Evolutionary conservation across 2,113 vertebrate genomes (phyloP), one percentile per base, ranked within the genome.

Genomic region (Gymnobelideus leadbeateri): DNA sequence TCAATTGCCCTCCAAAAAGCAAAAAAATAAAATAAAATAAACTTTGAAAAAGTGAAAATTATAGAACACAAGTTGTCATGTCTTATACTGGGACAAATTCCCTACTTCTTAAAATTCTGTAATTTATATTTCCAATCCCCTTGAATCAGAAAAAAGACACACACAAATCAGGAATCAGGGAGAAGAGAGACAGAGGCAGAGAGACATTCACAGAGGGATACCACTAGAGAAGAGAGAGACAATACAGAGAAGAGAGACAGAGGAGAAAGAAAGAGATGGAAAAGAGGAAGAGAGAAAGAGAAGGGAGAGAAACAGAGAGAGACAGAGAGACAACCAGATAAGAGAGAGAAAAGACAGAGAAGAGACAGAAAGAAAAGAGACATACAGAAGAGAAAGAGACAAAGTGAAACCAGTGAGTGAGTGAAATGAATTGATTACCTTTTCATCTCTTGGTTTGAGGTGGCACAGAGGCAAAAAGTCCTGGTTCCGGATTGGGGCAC

Each of bases 371-470:
- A 68, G 31, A 68, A 4, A 31, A 14, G 57, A 68, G 8, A 61
- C 9, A 61, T 61, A 57, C 28, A 37, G 16, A 68, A 37, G 57
- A 31, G 26, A n/a, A 14, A 68, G 61, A 8, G 57, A 68, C 23
- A 91, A 89, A 94, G 28, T 10, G 37, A 92, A 96, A 11, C 0
- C 10, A 0, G 0, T 77, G 94, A 98, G 96, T 93, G 37, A n/a
- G 28, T 93, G 89, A 96, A 54, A 94, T 96, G 52, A 53, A 92
- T 92, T 12, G 28, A 46, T 97, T 97, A 99, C 99, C 99, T 99
- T 98, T 99, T 99, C 99, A 99, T 99, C 97, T 99, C 99, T 98
- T 99, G 99, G 97, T 98, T 99, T 93, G 99, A 99, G 49, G 99
- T 99, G 31, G 99, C 99, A 96, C 99, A 99, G 95, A 99, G 98